phyloP scores from a whole-genome alignment of 2,888 invertebrate genomes.

The Lepidonotus clava region DNA sequence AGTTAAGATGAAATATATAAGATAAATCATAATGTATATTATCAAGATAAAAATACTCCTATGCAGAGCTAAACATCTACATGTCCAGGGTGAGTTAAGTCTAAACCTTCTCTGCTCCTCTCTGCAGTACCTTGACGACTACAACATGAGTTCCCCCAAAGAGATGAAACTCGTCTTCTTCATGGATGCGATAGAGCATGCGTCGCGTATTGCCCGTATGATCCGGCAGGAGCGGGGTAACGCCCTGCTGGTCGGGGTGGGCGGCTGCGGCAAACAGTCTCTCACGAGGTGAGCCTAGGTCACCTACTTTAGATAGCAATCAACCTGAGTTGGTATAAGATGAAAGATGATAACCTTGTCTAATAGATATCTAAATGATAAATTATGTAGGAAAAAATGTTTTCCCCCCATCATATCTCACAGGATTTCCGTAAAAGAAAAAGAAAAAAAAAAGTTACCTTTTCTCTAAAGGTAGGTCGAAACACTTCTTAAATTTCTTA shows the following conservation, averaged over 20 bases:
- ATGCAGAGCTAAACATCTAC: not conserved
- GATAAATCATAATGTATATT: too few species aligned
- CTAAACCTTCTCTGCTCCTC: not conserved
- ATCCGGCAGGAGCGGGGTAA: slow-evolving; percentile 81
- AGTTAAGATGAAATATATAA: too few species aligned
- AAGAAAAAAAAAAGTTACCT: too few species aligned
- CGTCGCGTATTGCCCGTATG: slow-evolving; percentile 80
- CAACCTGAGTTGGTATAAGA: too few species aligned
- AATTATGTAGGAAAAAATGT: too few species aligned
- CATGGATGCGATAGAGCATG: slow-evolving; percentile 82
- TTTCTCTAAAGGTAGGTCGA: too few species aligned
- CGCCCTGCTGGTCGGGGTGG: slow-evolving; percentile 80
- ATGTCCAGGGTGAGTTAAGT: not conserved
- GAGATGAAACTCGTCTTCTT: slow-evolving; percentile 93
- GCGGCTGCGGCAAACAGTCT: slow-evolving; percentile 81
- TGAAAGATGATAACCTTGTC: not conserved
- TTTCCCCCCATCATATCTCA: too few species aligned
- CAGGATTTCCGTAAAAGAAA: too few species aligned
- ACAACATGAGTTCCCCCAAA: slow-evolving; percentile 88
- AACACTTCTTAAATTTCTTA: slow-evolving; percentile 33
- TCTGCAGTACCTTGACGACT: slow-evolving; percentile 89
- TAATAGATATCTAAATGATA: not conserved
- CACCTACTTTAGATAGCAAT: too few species aligned
- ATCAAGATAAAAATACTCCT: too few species aligned
- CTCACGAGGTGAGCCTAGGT: slow-evolving; percentile 79